Percentiles rank a stretch among this genome's conserved stretches.
Conservation (phyloP, 2,113 vertebrate genomes). For the Trogon surrucura region DNA sequence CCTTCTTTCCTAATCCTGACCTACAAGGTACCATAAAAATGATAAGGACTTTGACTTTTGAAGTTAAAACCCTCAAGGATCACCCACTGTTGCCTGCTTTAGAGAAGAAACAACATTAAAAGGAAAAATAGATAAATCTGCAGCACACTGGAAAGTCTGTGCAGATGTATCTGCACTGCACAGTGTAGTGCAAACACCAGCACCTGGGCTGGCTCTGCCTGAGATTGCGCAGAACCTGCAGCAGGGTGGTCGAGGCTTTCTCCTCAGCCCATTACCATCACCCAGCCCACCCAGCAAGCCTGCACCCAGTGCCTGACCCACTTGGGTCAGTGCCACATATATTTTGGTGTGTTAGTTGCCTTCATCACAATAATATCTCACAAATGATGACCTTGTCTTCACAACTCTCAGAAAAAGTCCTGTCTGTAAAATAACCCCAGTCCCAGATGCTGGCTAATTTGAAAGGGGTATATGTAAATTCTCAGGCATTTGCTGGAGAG, state of each 20-base stretch:
- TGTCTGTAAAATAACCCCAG: neutral
- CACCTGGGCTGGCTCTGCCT: neutral
- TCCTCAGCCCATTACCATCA: neutral
- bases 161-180: neutral
- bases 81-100: neutral
- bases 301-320: neutral
- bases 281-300: neutral
- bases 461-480: neutral
- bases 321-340: neutral
- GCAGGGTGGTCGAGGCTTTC: neutral
- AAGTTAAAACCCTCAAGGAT: neutral
- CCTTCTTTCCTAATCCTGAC: neutral
- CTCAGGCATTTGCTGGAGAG: neutral
- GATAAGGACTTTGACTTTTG: neutral
- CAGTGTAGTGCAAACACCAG: accelerated
- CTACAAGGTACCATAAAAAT: neutral
- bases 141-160: neutral
- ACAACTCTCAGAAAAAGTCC: neutral
- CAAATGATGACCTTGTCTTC: neutral
- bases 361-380: neutral
- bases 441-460: neutral
- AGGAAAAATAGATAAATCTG: neutral
- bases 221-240: neutral
- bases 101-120: neutral
- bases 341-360: neutral